Base-by-base conservation (phyloP, 2,888 invertebrate species). In the Zaprionus bogoriensis region DNA sequence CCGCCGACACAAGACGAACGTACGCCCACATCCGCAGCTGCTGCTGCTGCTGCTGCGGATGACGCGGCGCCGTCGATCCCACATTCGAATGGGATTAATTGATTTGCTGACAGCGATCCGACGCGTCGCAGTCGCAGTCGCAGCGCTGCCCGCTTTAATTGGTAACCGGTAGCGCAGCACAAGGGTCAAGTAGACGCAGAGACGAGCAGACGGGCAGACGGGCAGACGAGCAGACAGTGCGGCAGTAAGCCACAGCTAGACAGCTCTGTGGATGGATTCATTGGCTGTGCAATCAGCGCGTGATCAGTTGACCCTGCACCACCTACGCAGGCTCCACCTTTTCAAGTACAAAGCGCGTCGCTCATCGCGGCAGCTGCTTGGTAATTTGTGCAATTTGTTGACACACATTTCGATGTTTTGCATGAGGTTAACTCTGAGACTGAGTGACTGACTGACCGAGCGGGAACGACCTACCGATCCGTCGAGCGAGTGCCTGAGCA, bases 341-440 rank as follows among this genome's bases (percentile, higher is more conserved):
- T 20, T 65, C 52, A 60, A 69, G 45, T 41, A 50, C 39, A 44
- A 20, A 52, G 23, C 45, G 44, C 54, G 25, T 23, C 38, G 39
- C 57, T 50, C 38, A 38, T 4, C 36, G 9, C 7, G 32, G 2
- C 32, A 17, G 30, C 36, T 32, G 39, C 47, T 27, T 45, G 58
- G 57, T 72, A 74, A 77, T 78, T 74, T 76, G 76, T 67, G 67
- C 74, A 79, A 79, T 81, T 81, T 81, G 79, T 81, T 80, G 79
- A 79, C 79, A 80, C 75, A 80, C 78, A 81, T 80, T 81, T 79
- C 58, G 61, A 74, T 72, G 60, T 51, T 62, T 22, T 22, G 50
- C 32, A 20, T 20, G 19, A 20, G 19, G 22, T 22, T n/a, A n/a
- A 6, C n/a, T 19, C 39, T 5, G 39, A 19, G 39, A 39, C 36